These are phyloP conservation scores for Linurgus olivaceus DNA, from an alignment of 2,797 vertebrate genomes.

Conservation along the genomic window DNA sequence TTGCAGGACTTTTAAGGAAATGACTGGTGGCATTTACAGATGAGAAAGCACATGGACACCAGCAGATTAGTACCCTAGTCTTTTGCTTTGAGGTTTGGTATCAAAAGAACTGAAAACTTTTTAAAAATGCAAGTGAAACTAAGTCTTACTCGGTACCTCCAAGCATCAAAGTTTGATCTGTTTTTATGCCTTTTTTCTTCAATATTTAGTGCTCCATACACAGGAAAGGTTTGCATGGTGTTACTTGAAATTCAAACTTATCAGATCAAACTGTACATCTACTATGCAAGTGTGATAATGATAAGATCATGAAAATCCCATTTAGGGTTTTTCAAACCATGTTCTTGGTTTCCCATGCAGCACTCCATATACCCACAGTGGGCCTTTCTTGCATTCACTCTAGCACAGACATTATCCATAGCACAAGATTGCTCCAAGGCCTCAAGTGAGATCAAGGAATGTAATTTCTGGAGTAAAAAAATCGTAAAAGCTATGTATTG, in stretches of 20 bases:
- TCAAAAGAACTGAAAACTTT: background rate
- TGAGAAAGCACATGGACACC: background rate
- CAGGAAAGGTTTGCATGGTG: background rate
- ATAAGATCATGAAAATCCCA: background rate
- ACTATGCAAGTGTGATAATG: background rate
- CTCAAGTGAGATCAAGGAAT: background rate
- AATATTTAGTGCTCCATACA: background rate
- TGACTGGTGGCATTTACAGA: background rate
- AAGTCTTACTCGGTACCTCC: background rate
- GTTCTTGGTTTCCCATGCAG: background rate
- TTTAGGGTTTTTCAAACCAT: background rate
- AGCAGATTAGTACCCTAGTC: background rate
- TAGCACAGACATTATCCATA: background rate
- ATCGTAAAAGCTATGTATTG: background rate
- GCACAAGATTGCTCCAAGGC: background rate
- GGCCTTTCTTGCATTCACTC: background rate
- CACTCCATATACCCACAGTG: background rate
- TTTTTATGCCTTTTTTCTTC: background rate
- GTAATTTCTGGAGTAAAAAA: background rate
- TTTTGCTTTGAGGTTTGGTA: background rate
- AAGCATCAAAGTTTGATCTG: background rate
- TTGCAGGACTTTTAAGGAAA: background rate
- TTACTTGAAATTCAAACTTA: background rate
- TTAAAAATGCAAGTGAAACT: background rate
- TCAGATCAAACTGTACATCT: background rate